Conservation (phyloP, 23 tunicate genomes). For the Trididemnum clinides region DNA sequence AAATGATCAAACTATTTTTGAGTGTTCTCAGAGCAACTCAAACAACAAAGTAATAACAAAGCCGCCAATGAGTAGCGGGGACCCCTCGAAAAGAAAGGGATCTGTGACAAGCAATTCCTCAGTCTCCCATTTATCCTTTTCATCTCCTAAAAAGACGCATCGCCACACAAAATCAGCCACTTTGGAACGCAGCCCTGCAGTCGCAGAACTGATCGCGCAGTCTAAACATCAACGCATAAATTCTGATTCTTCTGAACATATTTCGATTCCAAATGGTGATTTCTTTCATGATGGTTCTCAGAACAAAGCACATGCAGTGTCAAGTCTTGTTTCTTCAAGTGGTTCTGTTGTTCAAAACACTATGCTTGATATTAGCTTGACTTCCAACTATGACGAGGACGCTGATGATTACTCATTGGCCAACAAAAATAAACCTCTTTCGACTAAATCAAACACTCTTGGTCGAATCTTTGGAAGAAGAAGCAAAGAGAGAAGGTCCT, state of each 20-base stretch:
- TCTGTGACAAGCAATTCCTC: not conserved
- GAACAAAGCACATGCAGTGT: too few relatives aligned
- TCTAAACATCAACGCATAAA: not conserved
- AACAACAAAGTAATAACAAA: not conserved
- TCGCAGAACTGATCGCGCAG: too few relatives aligned
- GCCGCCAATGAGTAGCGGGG: not conserved
- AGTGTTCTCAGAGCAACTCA: not conserved
- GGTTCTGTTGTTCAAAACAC: not conserved
- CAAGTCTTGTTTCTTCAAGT: too few relatives aligned
- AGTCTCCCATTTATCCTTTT: too few relatives aligned
- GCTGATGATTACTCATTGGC: not conserved
- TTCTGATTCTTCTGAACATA: not conserved
- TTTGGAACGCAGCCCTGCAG: not conserved
- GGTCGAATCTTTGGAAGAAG: constrained; percentile 41
- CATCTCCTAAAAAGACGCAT: not conserved
- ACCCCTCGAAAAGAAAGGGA: not conserved
- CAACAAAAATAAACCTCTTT: not conserved
- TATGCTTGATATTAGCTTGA: constrained; percentile 6
- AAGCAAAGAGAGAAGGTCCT: constrained; percentile 28
- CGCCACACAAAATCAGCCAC: not conserved
- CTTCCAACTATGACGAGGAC: constrained; percentile 25
- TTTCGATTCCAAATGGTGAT: too few relatives aligned
- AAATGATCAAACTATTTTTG: not conserved
- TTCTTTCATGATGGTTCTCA: too few relatives aligned
- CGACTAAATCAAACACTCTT: constrained; percentile 39